Percentiles rank a stretch among this genome's conserved stretches.
Evolutionary conservation across 2,888 invertebrate species (phyloP).

Genomic region (Agrilus biguttatus): DNA sequence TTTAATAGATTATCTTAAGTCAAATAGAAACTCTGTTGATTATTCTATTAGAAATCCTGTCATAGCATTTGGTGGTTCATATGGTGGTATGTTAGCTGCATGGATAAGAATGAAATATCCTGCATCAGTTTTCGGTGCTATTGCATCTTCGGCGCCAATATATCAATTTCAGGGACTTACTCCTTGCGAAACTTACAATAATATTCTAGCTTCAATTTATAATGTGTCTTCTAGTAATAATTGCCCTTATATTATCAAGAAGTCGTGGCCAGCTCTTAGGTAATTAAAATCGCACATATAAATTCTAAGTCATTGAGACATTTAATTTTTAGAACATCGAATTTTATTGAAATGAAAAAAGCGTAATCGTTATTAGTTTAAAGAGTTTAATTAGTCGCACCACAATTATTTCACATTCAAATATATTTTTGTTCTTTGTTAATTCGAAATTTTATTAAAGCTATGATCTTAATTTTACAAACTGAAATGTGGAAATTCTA

Average conservation of each 20-base stretch:
- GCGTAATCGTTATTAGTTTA: no score
- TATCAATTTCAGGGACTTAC: constrained; percentile 71
- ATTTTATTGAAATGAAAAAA: no score
- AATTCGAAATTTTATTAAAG: no score
- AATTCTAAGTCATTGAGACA: no score
- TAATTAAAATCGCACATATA: constrained; percentile 21
- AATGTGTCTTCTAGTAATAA: constrained; percentile 25
- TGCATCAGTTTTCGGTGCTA: constrained; percentile 69
- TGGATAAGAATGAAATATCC: constrained; percentile 97
- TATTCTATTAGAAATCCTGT: constrained; percentile 49
- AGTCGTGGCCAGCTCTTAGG: constrained; percentile 68
- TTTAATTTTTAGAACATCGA: no score
- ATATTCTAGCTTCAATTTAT: constrained; percentile 71
- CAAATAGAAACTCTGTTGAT: constrained; percentile 7
- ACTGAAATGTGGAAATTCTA: no score
- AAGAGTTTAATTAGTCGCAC: no score
- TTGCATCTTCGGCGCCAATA: constrained; percentile 87
- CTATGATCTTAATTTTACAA: no score
- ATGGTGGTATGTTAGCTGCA: constrained; percentile 94
- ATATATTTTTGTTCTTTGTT: no score
- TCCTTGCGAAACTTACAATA: constrained; percentile 60
- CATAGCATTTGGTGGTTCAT: constrained; percentile 76
- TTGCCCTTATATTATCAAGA: constrained; percentile 58
- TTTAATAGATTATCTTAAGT: constrained; percentile 50
- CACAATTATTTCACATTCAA: no score